Base-by-base conservation (phyloP, 2,797 vertebrate species). In the Syngnathus acus region DNA sequence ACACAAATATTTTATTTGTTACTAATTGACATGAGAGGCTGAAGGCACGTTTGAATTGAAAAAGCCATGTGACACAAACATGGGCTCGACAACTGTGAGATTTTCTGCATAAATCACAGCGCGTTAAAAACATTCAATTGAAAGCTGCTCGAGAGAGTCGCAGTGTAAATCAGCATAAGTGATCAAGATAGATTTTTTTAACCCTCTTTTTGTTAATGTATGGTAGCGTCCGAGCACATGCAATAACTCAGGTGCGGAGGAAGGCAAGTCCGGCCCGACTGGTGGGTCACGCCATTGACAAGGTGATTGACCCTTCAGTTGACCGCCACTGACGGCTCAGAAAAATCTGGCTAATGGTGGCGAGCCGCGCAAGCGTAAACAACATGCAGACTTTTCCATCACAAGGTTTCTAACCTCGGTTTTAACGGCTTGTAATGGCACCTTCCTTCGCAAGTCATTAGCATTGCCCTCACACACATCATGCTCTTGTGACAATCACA, bases 341-440 rank as follows among this genome's bases (percentile, higher is more conserved):
- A 85, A 83, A 90, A 93, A 92, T 93, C 89, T 89, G 80, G 74
- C 89, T 93, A 92, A 92, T 92, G 89, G 91, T 43, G 66, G 74
- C 80, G 50, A 48, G 72, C 74, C 70, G 79, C 65, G 75, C 1
- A 6, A 74, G 77, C 76, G 9, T 58, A 42, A 19, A 40, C 14
- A 16, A 37, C 62, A 53, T 45, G 13, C 26, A 21, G 39, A 40
- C 21, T 66, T 65, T 82, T 77, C 80, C 78, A 78, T 75, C 61
- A 43, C 5, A 47, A 83, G 87, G 75, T 84, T 81, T 86, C 90
- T 91, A 90, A 78, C 71, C 48, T 42, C 80, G 53, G 59, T 82
- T 84, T 86, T 86, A 75, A 89, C 82, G 65, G 78, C 79, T 63
- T 76, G 66, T 82, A 81, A 82, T 59, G 72, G 75, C 80, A 69